Evolutionary conservation across 2,888 invertebrate genomes (phyloP).

Genomic region (Harmothoe impar): DNA sequence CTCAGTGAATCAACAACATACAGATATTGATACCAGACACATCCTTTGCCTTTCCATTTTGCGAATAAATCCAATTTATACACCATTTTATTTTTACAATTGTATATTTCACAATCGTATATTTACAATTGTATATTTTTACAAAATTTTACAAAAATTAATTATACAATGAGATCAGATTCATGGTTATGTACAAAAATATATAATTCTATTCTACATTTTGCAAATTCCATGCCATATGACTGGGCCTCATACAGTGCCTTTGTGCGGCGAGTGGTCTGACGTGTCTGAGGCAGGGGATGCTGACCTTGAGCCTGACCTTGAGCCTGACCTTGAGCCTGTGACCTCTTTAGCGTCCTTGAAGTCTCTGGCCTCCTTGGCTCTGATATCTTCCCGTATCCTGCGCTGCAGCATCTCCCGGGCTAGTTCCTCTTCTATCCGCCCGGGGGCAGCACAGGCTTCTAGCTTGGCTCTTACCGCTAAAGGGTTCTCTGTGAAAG

Average conservation of each 20-base stretch:
- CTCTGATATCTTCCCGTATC: not conserved
- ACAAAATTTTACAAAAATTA: too few species aligned
- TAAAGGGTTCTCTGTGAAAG: not conserved
- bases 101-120: too few species aligned
- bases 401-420: slow-evolving; percentile 37
- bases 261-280: not conserved
- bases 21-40: too few species aligned
- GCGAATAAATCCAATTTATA: too few species aligned
- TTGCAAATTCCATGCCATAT: not conserved
- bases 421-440: slow-evolving; percentile 42
- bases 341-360: slow-evolving; percentile 9
- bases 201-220: slow-evolving; percentile 31
- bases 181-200: not conserved
- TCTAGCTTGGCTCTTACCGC: slow-evolving; percentile 3
- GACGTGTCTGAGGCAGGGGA: not conserved
- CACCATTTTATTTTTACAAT: too few species aligned
- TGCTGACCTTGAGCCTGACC: slow-evolving; percentile 5
- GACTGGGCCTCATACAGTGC: not conserved
- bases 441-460: not conserved
- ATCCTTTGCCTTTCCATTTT: too few species aligned
- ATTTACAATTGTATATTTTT: too few species aligned
- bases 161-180: too few species aligned
- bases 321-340: not conserved
- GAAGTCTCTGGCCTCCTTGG: not conserved
- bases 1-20: too few species aligned